Conservation (phyloP, 2,888 invertebrate genomes). For the Oxyscelio sp. region DNA sequence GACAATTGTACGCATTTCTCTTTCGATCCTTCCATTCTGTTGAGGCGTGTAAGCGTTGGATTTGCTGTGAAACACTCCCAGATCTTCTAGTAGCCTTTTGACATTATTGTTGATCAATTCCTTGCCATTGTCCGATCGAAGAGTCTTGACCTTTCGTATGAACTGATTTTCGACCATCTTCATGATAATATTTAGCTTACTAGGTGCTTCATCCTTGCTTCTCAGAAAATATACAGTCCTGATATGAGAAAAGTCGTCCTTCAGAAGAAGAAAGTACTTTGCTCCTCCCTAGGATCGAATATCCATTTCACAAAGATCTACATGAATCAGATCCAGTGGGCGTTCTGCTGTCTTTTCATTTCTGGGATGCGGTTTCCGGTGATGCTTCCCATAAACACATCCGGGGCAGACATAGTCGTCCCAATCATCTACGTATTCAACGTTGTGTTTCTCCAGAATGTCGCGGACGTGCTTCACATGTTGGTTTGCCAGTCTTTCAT, state of each 20-base stretch:
- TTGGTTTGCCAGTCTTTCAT: conserved; percentile 80
- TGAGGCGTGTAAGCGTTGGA: conserved; percentile 26
- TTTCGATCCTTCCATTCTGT: not conserved
- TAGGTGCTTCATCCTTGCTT: conserved; percentile 78
- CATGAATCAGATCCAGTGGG: conserved; percentile 77
- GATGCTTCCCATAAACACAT: conserved; percentile 78
- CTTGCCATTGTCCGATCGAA: conserved; percentile 80
- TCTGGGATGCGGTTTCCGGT: conserved; percentile 65
- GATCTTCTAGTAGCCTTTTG: conserved; percentile 74
- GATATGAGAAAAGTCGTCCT: too few relatives aligned
- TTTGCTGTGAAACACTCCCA: conserved; percentile 78
- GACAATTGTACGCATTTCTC: too few relatives aligned
- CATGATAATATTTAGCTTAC: conserved; percentile 73
- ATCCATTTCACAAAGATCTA: conserved; percentile 77
- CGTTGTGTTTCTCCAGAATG: not conserved
- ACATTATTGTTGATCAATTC: conserved; percentile 80
- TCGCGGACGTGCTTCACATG: conserved; percentile 76
- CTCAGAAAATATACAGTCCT: conserved; percentile 80
- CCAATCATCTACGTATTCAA: conserved; percentile 76
- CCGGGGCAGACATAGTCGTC: conserved; percentile 76
- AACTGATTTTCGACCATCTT: conserved; percentile 80
- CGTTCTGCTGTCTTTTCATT: conserved; percentile 67
- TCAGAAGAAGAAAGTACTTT: too few relatives aligned
- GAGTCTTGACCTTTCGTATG: conserved; percentile 76
- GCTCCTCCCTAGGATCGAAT: conserved; percentile 74